phyloP scores from a whole-genome alignment of 2,888 invertebrate species.

The Aphodius sticticus region DNA sequence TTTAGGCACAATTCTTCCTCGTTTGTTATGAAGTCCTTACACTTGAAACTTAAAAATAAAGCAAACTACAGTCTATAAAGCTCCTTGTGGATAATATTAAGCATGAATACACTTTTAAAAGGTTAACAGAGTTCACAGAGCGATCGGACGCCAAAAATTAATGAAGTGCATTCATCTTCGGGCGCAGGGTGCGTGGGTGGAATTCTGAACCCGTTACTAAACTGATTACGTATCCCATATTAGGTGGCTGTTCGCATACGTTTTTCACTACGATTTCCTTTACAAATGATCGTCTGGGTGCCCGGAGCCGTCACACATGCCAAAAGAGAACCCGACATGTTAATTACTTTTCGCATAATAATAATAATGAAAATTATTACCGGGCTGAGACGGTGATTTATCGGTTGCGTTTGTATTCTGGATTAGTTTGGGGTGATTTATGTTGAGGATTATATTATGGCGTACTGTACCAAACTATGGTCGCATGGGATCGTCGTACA shows the following conservation, averaged over 20 bases:
- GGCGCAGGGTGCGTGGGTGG: conserved; percentile 15
- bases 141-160: conserved; percentile 19
- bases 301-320: neutral
- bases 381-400: conserved; percentile 10
- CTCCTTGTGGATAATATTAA: neutral
- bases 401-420: conserved; percentile 8
- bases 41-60: neutral
- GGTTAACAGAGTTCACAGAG: neutral
- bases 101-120: neutral
- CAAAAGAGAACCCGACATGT: neutral
- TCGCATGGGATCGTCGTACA: neutral
- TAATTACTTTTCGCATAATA: conserved; percentile 16
- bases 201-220: conserved; percentile 18
- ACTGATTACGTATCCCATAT: conserved; percentile 13
- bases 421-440: conserved; percentile 17
- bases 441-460: neutral
- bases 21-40: no score
- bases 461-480: neutral
- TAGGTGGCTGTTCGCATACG: neutral
- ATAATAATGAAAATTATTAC: conserved; percentile 9
- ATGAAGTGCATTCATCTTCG: conserved; percentile 21
- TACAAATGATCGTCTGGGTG: neutral
- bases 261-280: neutral
- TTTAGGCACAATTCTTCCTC: no score
- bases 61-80: neutral